Conservation (phyloP, 2,888 invertebrate genomes). For the Lomographa bimaculata region DNA sequence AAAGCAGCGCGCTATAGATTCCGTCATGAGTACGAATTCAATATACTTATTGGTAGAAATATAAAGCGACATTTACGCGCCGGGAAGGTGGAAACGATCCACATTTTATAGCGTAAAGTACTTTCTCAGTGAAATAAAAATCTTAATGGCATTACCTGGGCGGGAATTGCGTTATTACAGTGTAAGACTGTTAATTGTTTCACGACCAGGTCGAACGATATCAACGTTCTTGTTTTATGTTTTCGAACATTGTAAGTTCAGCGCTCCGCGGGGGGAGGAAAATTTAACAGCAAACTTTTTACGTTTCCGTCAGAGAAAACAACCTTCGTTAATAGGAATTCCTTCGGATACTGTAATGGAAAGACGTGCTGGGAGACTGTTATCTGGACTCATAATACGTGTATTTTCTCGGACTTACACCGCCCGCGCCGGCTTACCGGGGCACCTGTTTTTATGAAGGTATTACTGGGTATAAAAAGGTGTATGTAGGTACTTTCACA, state of each 20-base stretch:
- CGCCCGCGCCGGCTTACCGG: slow-evolving; percentile 53
- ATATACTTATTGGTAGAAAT: slow-evolving; percentile 27
- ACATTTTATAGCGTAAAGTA: slow-evolving; percentile 32
- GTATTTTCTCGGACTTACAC: slow-evolving; percentile 63
- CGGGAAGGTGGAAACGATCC: slow-evolving; percentile 31
- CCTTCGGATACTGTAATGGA: slow-evolving; percentile 74
- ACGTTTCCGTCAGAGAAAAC: slow-evolving; percentile 72
- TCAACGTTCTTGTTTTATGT: slow-evolving; percentile 63
- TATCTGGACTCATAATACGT: slow-evolving; percentile 71
- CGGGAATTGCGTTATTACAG: slow-evolving; percentile 36
- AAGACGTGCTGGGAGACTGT: slow-evolving; percentile 70
- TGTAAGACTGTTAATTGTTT: slow-evolving; percentile 55
- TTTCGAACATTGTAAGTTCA: slow-evolving; percentile 61
- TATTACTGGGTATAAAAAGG: slow-evolving; percentile 49
- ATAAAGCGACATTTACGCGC: slow-evolving; percentile 27
- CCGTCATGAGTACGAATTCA: slow-evolving; percentile 2
- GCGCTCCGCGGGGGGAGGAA: slow-evolving; percentile 62
- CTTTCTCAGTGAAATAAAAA: slow-evolving; percentile 33
- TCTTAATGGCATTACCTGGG: slow-evolving; percentile 32
- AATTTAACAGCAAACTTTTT: slow-evolving; percentile 72
- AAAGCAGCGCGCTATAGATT: not conserved
- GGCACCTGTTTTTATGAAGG: slow-evolving; percentile 55
- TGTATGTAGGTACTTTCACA: slow-evolving; percentile 31
- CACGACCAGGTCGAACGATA: slow-evolving; percentile 49
- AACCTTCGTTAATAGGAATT: slow-evolving; percentile 77